phyloP scores from a whole-genome alignment of 2,888 invertebrate species.

The Pachycephus smyrnensis region DNA sequence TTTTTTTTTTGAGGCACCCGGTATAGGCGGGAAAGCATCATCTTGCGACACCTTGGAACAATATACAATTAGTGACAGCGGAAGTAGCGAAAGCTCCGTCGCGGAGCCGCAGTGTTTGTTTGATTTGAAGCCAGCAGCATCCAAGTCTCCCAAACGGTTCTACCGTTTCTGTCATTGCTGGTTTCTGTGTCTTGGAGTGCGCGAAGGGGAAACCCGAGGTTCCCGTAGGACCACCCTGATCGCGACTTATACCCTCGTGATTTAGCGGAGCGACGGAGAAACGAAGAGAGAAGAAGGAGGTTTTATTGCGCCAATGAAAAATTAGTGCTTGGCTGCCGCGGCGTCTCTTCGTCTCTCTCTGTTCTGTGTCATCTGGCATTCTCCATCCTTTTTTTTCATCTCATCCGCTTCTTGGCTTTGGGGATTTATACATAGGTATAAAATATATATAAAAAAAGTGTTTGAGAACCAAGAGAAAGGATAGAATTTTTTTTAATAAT shows the following conservation, averaged over 20 bases:
- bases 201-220: conserved; percentile 26
- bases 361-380: background rate
- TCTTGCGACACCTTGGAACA: conserved; percentile 22
- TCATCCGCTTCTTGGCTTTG: background rate
- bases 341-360: conserved; percentile 16
- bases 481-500: background rate
- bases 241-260: conserved; percentile 34
- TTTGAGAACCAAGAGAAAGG: background rate
- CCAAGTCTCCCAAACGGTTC: conserved; percentile 10
- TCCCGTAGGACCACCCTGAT: conserved; percentile 39
- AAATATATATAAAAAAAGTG: background rate
- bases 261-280: conserved; percentile 27
- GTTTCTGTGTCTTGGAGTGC: conserved; percentile 11
- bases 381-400: background rate
- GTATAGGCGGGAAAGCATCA: background rate
- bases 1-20: background rate
- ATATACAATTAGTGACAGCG: conserved; percentile 33
- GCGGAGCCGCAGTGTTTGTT: conserved; percentile 18
- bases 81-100: conserved; percentile 28
- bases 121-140: conserved; percentile 17
- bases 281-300: conserved; percentile 18
- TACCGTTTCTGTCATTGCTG: conserved; percentile 15
- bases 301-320: conserved; percentile 35
- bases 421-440: background rate
- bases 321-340: conserved; percentile 20